Percentiles rank a stretch among this genome's conserved stretches.
phyloP scores from a whole-genome alignment of 2,888 invertebrate genomes.

The Scaptomyza tumidula region DNA sequence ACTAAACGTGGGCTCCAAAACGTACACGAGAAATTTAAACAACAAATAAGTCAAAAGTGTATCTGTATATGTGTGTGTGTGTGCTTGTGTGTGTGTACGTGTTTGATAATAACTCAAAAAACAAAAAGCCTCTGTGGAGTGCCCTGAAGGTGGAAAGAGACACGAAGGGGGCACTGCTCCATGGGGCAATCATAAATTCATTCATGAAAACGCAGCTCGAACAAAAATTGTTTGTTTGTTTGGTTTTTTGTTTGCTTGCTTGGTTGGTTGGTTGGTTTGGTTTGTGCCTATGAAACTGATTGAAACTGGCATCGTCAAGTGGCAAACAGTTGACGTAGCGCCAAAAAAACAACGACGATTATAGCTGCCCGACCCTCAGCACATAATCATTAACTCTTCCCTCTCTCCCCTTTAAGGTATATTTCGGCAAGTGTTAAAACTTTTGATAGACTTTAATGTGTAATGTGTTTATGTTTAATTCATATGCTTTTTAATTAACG shows the following conservation, averaged over 20 bases:
- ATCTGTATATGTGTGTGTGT: constrained; percentile 13
- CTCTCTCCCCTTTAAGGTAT: background rate
- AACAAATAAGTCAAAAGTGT: constrained; percentile 32
- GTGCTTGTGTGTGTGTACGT: constrained; percentile 25
- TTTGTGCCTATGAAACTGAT: constrained; percentile 27
- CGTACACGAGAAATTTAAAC: constrained; percentile 52
- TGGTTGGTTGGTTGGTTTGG: background rate
- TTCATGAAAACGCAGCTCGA: constrained; percentile 65
- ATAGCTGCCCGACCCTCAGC: constrained; percentile 20
- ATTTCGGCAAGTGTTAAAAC: background rate
- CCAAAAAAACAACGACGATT: constrained; percentile 4
- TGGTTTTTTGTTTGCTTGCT: constrained; percentile 5
- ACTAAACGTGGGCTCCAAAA: constrained; percentile 29
- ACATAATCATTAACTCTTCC: constrained; percentile 11
- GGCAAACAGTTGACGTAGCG: constrained; percentile 6
- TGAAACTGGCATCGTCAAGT: constrained; percentile 8
- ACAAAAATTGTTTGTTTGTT: constrained; percentile 28
- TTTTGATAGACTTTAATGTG: constrained; percentile 8
- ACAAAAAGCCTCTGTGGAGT: constrained; percentile 25
- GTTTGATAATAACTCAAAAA: constrained; percentile 54
- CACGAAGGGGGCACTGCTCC: constrained; percentile 5
- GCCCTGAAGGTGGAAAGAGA: background rate
- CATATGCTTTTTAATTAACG: too few species aligned
- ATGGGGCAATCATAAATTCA: constrained; percentile 71
- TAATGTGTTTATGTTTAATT: too few species aligned